A percentile compares a stretch with the other conserved stretches of the same genome.
phyloP scores from a whole-genome alignment of 2,113 vertebrate species.

The Takifugu bimaculatus region DNA sequence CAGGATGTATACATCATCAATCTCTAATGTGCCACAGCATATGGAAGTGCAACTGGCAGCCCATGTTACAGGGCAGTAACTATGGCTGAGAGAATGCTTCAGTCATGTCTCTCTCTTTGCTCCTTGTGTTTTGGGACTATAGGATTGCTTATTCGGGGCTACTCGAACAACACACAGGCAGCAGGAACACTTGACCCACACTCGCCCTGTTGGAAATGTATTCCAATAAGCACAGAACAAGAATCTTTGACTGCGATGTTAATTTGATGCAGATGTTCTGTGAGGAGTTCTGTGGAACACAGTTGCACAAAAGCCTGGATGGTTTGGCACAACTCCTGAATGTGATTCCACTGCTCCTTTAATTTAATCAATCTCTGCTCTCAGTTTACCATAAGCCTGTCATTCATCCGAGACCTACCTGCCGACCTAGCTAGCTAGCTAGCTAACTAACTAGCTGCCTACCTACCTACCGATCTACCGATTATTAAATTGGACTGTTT shows the following conservation, averaged over 20 bases:
- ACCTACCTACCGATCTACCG: neutral
- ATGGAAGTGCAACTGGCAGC: slow-evolving; percentile 64
- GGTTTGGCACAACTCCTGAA: slow-evolving; percentile 5
- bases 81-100: slow-evolving; percentile 76
- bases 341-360: slow-evolving; percentile 20
- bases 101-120: slow-evolving; percentile 27
- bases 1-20: slow-evolving; percentile 87
- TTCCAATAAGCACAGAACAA: slow-evolving; percentile 2
- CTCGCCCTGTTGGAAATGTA: slow-evolving; percentile 18
- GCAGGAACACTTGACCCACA: slow-evolving; percentile 55
- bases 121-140: slow-evolving; percentile 29
- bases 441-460: neutral
- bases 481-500: neutral
- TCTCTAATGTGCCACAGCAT: slow-evolving; percentile 72
- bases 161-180: slow-evolving; percentile 39
- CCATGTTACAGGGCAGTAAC: slow-evolving; percentile 77
- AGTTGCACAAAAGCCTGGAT: slow-evolving; percentile 20
- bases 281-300: slow-evolving; percentile 28
- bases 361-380: neutral
- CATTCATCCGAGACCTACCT: neutral
- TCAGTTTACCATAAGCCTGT: neutral
- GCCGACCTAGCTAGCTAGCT: neutral
- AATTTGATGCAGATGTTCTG: slow-evolving; percentile 37
- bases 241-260: slow-evolving; percentile 14
- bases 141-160: slow-evolving; percentile 47